Evolutionary conservation across 2,113 vertebrate genomes (phyloP).

Genomic region (Myrmophylax atrothorax): DNA sequence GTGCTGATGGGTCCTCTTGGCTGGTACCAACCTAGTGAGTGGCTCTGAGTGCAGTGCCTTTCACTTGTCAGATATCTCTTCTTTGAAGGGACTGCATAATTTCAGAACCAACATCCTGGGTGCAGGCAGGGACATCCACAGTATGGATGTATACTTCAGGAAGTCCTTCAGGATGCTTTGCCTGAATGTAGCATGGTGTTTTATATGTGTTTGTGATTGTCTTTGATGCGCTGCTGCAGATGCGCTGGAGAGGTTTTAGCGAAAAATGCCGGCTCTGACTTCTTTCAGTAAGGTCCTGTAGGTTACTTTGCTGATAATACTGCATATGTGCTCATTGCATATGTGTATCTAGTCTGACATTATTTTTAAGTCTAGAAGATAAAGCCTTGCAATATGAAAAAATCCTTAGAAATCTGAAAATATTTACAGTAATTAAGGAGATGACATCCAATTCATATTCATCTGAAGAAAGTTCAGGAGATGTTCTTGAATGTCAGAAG

Average conservation of each 20-base stretch:
- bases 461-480: background rate
- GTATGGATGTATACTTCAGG: background rate
- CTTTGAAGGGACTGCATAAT: background rate
- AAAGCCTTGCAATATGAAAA: background rate
- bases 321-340: accelerated
- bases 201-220: background rate
- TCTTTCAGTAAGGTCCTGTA: background rate
- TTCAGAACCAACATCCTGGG: background rate
- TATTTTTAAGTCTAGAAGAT: background rate
- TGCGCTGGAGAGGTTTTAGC: background rate
- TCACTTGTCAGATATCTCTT: background rate
- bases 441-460: background rate
- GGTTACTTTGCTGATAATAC: background rate
- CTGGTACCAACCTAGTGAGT: background rate
- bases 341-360: background rate
- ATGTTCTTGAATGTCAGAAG: background rate
- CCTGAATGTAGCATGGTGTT: background rate
- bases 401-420: background rate
- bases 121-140: background rate
- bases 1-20: background rate
- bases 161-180: background rate
- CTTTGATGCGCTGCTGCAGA: background rate
- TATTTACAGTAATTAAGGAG: background rate
- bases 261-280: background rate
- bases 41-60: background rate